Conservation (phyloP, 2,113 vertebrate species). For the Phyllopteryx taeniolatus region DNA sequence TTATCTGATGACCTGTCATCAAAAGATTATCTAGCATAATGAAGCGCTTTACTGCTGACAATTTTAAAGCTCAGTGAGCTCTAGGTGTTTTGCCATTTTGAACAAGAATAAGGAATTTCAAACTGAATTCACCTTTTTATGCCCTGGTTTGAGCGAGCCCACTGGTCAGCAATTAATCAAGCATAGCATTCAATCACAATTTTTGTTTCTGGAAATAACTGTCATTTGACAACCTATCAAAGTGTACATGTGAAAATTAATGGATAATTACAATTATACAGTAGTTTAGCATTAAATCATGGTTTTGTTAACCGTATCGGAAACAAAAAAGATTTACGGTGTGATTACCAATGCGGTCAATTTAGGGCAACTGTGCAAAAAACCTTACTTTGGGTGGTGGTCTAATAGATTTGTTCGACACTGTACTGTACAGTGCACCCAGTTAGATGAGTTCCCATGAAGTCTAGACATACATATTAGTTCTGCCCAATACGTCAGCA, state of each 20-base stretch:
- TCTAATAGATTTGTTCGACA: background rate
- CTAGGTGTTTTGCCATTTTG: background rate
- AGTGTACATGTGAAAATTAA: too few species aligned
- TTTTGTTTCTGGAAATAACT: background rate
- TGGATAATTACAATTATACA: background rate
- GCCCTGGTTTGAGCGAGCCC: background rate
- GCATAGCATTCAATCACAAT: background rate
- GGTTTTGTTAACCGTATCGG: background rate
- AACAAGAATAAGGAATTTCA: background rate
- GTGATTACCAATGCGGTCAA: background rate
- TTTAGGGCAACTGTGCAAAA: background rate
- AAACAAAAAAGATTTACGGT: background rate
- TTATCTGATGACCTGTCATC: background rate
- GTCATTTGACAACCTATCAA: background rate
- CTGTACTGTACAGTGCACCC: slow-evolving; percentile 7
- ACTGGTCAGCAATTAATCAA: background rate
- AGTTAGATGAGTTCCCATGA: slow-evolving; percentile 38
- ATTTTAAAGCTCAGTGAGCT: background rate
- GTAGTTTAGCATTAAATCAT: background rate
- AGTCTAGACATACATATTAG: slow-evolving; percentile 56
- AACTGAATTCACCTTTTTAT: background rate
- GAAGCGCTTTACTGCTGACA: too few species aligned
- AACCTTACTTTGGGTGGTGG: background rate
- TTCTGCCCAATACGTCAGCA: slow-evolving; percentile 56
- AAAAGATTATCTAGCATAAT: background rate